Evolutionary conservation across 2,888 invertebrate species (phyloP).

Genomic region (Cerceris ruficornis): DNA sequence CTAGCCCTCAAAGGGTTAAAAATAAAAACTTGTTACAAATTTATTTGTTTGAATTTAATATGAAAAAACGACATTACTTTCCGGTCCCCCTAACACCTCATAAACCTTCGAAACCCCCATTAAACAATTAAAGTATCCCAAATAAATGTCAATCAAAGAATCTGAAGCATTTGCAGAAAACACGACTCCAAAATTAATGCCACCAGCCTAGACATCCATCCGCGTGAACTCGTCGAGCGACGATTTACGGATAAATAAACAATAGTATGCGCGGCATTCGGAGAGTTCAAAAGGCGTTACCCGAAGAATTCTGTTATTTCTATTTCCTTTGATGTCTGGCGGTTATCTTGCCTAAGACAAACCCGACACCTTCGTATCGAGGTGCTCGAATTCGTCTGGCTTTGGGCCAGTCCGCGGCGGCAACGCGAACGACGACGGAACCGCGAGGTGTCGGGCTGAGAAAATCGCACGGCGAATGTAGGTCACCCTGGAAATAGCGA

Average conservation of each 20-base stretch:
- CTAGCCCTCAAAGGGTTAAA: no score
- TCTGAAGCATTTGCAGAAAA: no score
- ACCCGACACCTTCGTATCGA: slow-evolving; percentile 27
- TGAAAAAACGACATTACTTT: no score
- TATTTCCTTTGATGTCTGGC: slow-evolving; percentile 43
- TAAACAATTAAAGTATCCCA: no score
- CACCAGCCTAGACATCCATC: no score
- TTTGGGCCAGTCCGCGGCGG: slow-evolving; percentile 41
- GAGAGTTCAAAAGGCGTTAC: slow-evolving; percentile 28
- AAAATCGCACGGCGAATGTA: slow-evolving; percentile 65
- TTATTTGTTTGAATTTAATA: no score
- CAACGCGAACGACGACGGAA: slow-evolving; percentile 38
- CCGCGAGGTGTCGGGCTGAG: slow-evolving; percentile 61
- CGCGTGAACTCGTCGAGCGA: background rate
- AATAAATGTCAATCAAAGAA: no score
- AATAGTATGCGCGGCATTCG: background rate
- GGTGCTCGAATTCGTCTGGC: slow-evolving; percentile 43
- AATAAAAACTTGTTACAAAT: no score
- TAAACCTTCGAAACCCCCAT: no score
- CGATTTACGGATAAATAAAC: background rate
- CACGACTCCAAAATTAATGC: no score
- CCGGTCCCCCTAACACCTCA: no score
- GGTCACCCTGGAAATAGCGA: slow-evolving; percentile 68
- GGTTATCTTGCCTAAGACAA: slow-evolving; percentile 14
- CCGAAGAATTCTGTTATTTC: slow-evolving; percentile 48